These are phyloP conservation scores for Bergia puertoricense DNA, from an alignment of 92 coral and sea anemone genomes.

Conservation along the genomic window DNA sequence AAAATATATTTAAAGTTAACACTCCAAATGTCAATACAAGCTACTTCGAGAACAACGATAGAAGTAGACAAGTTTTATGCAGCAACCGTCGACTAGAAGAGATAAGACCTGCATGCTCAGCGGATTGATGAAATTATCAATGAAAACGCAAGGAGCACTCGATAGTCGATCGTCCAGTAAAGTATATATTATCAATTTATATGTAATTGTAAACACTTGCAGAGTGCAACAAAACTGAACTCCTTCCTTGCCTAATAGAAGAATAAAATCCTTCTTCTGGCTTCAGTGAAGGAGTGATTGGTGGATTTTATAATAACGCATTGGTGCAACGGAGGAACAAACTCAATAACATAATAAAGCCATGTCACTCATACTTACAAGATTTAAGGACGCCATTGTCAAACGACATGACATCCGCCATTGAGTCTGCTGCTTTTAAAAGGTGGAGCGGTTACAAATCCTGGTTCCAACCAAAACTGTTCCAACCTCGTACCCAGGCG, in stretches of 20 bases:
- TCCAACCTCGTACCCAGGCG: too few species aligned
- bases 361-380: slow-evolving; percentile 10
- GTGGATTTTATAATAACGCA: background rate
- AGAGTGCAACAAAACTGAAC: background rate
- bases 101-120: background rate
- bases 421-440: background rate
- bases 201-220: background rate
- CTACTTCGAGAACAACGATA: background rate
- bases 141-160: background rate
- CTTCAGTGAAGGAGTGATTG: background rate
- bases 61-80: too few species aligned
- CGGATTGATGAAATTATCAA: background rate
- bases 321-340: background rate
- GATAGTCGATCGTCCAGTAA: background rate
- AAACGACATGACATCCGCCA: slow-evolving; percentile 8
- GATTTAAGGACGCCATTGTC: slow-evolving; percentile 36
- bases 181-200: too few species aligned
- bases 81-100: too few species aligned
- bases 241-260: background rate
- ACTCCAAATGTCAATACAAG: too few species aligned
- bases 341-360: background rate
- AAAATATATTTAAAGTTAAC: background rate
- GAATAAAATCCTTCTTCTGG: background rate
- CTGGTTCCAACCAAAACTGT: too few species aligned
- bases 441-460: background rate